Conservation (phyloP, 2,888 invertebrate genomes). For the Epinotia ramella region DNA sequence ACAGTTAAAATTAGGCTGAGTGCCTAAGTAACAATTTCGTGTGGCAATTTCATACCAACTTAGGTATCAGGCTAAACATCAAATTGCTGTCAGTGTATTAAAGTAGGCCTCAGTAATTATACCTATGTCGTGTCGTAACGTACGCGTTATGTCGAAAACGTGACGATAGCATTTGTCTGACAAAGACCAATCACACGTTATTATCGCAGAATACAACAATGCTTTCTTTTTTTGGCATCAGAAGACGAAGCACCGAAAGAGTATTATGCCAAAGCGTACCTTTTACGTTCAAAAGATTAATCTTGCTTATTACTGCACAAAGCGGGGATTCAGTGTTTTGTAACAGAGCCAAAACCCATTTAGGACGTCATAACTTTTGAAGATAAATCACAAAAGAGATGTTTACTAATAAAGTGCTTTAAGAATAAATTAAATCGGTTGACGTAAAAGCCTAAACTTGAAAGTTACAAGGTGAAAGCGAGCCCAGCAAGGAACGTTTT, state of each 20-base stretch:
- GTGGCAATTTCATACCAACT: slow-evolving; percentile 30
- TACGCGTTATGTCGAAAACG: slow-evolving; percentile 62
- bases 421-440: slow-evolving; percentile 29
- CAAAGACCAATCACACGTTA: slow-evolving; percentile 56
- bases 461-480: slow-evolving; percentile 35
- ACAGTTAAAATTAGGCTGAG: slow-evolving; percentile 9
- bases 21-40: slow-evolving; percentile 11
- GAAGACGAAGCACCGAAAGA: slow-evolving; percentile 24
- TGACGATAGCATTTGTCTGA: slow-evolving; percentile 57
- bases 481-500: slow-evolving; percentile 6
- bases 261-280: slow-evolving; percentile 30
- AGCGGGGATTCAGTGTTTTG: slow-evolving; percentile 37
- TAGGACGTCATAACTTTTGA: slow-evolving; percentile 35
- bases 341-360: slow-evolving; percentile 43
- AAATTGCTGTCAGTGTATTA: slow-evolving; percentile 41
- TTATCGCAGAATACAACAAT: slow-evolving; percentile 49
- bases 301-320: slow-evolving; percentile 39
- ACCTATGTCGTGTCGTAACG: slow-evolving; percentile 39
- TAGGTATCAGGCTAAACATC: slow-evolving; percentile 40
- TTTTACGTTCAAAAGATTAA: slow-evolving; percentile 40
- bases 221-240: slow-evolving; percentile 49
- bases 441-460: slow-evolving; percentile 26
- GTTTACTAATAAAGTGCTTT: slow-evolving; percentile 26
- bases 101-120: slow-evolving; percentile 52
- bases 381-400: slow-evolving; percentile 39